Percentiles rank a stretch among this genome's conserved stretches.
These are phyloP conservation scores for Malacosoma neustria DNA, from an alignment of 2,888 invertebrate species.

Conservation along the genomic window DNA sequence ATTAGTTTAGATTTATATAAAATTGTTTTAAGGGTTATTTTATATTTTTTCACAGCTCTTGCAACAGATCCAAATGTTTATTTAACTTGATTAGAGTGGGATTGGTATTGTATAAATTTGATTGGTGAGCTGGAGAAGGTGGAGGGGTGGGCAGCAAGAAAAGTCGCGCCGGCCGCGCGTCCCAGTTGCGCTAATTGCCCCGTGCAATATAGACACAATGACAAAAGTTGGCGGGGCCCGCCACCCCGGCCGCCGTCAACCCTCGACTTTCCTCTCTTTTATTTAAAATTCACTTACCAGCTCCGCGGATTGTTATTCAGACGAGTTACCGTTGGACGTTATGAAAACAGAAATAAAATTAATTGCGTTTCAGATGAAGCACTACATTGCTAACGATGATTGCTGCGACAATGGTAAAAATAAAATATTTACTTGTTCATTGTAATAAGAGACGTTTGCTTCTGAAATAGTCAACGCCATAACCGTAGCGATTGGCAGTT, in stretches of 20 bases:
- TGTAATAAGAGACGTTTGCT: no score
- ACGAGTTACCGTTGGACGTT: constrained; percentile 45
- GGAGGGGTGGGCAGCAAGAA: constrained; percentile 31
- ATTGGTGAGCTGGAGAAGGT: constrained; percentile 41
- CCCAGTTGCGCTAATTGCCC: constrained; percentile 66
- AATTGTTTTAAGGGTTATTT: constrained; percentile 6
- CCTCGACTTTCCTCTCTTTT: constrained; percentile 58
- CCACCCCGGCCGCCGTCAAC: constrained; percentile 42
- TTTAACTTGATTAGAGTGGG: constrained; percentile 27
- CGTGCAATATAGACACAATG: constrained; percentile 71
- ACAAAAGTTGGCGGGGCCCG: constrained; percentile 60
- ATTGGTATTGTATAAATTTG: constrained; percentile 52
- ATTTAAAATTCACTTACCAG: constrained; percentile 70
- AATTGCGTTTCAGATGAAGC: constrained; percentile 41
- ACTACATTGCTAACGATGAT: constrained; percentile 2
- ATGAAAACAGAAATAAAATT: constrained; percentile 54
- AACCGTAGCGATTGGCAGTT: constrained; percentile 31
- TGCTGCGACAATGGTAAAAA: not conserved
- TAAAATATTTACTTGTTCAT: not conserved
- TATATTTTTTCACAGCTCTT: constrained; percentile 1
- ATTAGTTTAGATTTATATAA: not conserved
- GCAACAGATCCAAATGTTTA: constrained; percentile 4
- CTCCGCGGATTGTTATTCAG: constrained; percentile 61
- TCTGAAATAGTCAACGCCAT: not conserved
- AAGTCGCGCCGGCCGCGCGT: constrained; percentile 40